A percentile compares a stretch with the other conserved stretches of the same genome.
Evolutionary conservation across 2,888 invertebrate species (phyloP).

Genomic region (Leptothorax acervorum): DNA sequence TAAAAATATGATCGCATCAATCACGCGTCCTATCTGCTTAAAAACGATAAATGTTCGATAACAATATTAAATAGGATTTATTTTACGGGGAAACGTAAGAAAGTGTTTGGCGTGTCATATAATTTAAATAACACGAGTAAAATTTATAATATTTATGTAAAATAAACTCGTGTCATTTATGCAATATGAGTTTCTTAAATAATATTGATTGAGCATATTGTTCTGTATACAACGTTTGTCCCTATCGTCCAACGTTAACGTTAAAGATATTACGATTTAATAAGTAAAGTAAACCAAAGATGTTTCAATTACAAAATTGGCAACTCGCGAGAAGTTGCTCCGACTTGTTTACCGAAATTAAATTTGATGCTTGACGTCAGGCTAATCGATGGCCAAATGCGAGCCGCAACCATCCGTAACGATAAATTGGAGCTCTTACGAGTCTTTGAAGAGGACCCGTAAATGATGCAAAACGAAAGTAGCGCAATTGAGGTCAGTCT

Average conservation of each 20-base stretch:
- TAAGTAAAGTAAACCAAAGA: constrained; percentile 1
- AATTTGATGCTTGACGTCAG: constrained; percentile 48
- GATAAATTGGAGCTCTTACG: constrained; percentile 18
- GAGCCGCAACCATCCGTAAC: neutral
- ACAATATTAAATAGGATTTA: constrained; percentile 1
- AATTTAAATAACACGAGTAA: neutral
- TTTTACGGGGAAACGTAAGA: neutral
- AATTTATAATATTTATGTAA: neutral
- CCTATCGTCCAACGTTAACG: neutral
- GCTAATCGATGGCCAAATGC: constrained; percentile 40
- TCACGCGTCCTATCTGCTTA: neutral
- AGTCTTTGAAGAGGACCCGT: constrained; percentile 1
- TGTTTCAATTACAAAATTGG: constrained; percentile 29
- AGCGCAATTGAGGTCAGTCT: neutral
- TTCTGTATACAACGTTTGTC: neutral
- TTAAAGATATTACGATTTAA: neutral
- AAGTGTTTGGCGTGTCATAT: neutral
- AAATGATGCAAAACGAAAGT: constrained; percentile 3
- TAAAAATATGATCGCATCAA: constrained; percentile 27
- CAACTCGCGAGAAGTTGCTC: neutral
- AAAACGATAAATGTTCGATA: neutral
- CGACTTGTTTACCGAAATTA: constrained; percentile 51
- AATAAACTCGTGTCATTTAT: neutral
- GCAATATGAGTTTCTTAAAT: neutral
- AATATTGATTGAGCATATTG: neutral